Percentiles rank a stretch among this genome's conserved stretches.
Conservation (phyloP, 2,797 vertebrate species). For the Diplodus sargus region DNA sequence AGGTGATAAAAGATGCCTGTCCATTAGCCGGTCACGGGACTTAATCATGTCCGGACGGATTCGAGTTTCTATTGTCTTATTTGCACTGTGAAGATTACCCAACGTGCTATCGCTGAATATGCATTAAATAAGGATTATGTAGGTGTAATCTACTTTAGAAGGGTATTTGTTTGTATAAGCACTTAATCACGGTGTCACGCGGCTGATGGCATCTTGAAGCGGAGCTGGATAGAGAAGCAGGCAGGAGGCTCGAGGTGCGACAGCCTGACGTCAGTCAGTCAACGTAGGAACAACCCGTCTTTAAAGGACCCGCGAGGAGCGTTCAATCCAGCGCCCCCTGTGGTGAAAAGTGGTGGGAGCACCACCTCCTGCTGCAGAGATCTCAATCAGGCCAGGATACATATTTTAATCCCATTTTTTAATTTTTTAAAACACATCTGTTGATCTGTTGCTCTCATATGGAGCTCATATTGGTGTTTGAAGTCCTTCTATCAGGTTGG, state of each 20-base stretch:
- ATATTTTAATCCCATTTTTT: too few relatives aligned
- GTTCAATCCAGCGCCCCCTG: too few relatives aligned
- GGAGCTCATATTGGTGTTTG: too few relatives aligned
- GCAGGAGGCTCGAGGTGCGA: background rate
- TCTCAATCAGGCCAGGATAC: too few relatives aligned
- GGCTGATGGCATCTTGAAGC: background rate
- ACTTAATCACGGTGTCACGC: background rate
- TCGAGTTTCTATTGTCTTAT: background rate
- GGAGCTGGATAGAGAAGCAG: background rate
- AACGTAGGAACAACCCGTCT: too few relatives aligned
- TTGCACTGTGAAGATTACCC: slow-evolving; percentile 26
- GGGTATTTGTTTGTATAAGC: background rate
- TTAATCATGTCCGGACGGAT: slow-evolving; percentile 16
- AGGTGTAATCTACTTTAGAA: slow-evolving; percentile 22
- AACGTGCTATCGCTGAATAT: slow-evolving; percentile 18
- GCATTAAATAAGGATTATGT: slow-evolving; percentile 24
- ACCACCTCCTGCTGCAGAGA: too few relatives aligned
- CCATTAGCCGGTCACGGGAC: slow-evolving; percentile 19
- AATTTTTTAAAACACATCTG: too few relatives aligned
- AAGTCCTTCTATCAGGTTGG: too few relatives aligned
- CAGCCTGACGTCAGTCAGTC: too few relatives aligned
- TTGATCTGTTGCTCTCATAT: too few relatives aligned
- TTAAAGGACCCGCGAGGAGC: too few relatives aligned
- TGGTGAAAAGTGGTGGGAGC: too few relatives aligned
- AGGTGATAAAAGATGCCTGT: slow-evolving; percentile 28